Base-by-base conservation (phyloP, 2,797 vertebrate species). In the Cyprinodon diabolis region DNA sequence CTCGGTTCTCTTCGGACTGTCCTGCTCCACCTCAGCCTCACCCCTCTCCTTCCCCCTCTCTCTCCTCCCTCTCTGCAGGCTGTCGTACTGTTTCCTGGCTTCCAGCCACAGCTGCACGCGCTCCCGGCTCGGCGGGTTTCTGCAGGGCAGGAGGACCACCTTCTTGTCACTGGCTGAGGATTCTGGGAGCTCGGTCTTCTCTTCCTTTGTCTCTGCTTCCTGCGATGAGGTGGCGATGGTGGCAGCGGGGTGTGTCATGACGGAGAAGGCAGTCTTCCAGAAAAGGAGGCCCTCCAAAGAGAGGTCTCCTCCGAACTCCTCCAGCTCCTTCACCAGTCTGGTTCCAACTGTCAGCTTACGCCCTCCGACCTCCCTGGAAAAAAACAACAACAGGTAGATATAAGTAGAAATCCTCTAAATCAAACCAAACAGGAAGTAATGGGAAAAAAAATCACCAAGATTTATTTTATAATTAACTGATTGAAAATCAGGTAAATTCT, bases 201-300 rank as follows among this genome's bases (percentile, higher is more conserved):
- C 77, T 75, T 73, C 70, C 60, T 21, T 67, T 1, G 49, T 23
- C 58, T 79, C 93, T 80, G 68, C 69, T 73, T 82, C 92, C 66
- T 43, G 74, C 71, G 88, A 89, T 14, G 96, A 95, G 81, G 94
- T 72, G 35, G 30, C 2, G 30, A 87, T 77, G 74, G 87, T 77
- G n/a, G 94, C 1, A 37, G 76, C 93, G 0, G 92, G 94, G 49
- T 94, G 95, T 6, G 96, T 97, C 98, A 99, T 99, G 75, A 96
- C 97, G 43, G 96, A 96, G 91, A 99, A 99, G 0, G 97, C 98
- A 0, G 96, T 96, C 93, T 98, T 98, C 98, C 98, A 99, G 68
- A 99, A 96, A 66, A 92, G 93, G 47, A 99, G 94, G 69, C 98
- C 98, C 84, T 99, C 97, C 85, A 96, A 87, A 49, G 96, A 97